These are phyloP conservation scores for Megastigmus dorsalis DNA, from an alignment of 2,888 invertebrate genomes.

Conservation along the genomic window DNA sequence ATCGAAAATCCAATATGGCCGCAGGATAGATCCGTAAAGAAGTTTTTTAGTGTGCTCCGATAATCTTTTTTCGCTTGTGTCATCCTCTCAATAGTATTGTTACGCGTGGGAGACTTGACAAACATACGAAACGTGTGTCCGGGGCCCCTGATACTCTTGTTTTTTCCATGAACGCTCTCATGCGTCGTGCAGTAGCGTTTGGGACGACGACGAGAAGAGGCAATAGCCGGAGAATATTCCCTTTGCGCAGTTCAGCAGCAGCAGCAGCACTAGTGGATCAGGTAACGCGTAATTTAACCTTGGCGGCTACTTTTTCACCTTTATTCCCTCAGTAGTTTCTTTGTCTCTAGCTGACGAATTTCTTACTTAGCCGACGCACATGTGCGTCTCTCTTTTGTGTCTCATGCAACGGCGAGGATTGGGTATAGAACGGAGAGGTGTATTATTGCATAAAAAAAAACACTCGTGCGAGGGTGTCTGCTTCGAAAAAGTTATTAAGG, in stretches of 20 bases:
- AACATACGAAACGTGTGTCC: background rate
- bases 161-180: constrained; percentile 32
- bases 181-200: constrained; percentile 29
- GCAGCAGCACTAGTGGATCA: constrained; percentile 19
- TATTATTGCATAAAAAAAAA: too few relatives aligned
- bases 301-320: background rate
- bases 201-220: constrained; percentile 12
- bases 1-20: constrained; percentile 5
- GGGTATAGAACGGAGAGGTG: background rate
- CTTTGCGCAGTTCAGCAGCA: background rate
- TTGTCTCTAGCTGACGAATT: background rate
- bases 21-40: constrained; percentile 10
- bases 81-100: background rate
- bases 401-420: constrained; percentile 21
- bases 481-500: too few relatives aligned
- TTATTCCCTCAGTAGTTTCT: too few relatives aligned
- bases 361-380: too few relatives aligned
- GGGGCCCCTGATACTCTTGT: background rate
- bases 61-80: background rate
- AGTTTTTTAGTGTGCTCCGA: background rate
- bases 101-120: background rate
- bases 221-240: constrained; percentile 9
- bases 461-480: background rate
- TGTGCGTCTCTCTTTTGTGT: background rate
- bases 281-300: constrained; percentile 52